Percentiles rank a stretch among this genome's conserved stretches.
These are phyloP conservation scores for Caiman crocodilus DNA, from an alignment of 2,797 vertebrate genomes.

Conservation along the genomic window DNA sequence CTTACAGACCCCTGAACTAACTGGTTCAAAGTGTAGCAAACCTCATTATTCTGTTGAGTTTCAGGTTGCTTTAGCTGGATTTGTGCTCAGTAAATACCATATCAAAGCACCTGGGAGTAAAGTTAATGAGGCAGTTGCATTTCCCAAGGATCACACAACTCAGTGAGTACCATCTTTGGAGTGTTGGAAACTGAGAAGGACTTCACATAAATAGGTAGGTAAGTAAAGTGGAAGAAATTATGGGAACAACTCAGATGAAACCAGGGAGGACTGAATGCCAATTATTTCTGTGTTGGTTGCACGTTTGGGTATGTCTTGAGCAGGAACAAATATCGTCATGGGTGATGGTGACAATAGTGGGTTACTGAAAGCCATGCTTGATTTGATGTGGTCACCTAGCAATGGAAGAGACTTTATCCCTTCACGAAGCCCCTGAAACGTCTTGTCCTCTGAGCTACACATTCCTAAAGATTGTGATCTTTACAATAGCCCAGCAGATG, in stretches of 20 bases:
- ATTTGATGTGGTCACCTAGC: slow-evolving; percentile 19
- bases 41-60: not conserved
- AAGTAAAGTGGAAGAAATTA: not conserved
- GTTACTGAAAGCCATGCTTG: not conserved
- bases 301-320: not conserved
- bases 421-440: not conserved
- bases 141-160: not conserved
- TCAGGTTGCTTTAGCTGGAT: not conserved
- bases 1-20: not conserved
- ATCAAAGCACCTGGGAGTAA: not conserved
- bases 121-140: not conserved
- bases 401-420: not conserved
- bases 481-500: slow-evolving; percentile 17
- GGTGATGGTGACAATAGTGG: not conserved
- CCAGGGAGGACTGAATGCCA: not conserved
- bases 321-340: not conserved
- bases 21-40: not conserved
- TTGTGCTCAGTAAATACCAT: not conserved
- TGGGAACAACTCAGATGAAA: not conserved
- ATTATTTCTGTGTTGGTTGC: not conserved
- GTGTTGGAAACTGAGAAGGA: slow-evolving; percentile 4
- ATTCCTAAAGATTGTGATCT: not conserved
- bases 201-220: not conserved
- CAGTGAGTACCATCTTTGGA: not conserved
- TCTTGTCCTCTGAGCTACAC: not conserved